Conservation (phyloP, 2,888 invertebrate genomes). For the Callyntrura sp. region DNA sequence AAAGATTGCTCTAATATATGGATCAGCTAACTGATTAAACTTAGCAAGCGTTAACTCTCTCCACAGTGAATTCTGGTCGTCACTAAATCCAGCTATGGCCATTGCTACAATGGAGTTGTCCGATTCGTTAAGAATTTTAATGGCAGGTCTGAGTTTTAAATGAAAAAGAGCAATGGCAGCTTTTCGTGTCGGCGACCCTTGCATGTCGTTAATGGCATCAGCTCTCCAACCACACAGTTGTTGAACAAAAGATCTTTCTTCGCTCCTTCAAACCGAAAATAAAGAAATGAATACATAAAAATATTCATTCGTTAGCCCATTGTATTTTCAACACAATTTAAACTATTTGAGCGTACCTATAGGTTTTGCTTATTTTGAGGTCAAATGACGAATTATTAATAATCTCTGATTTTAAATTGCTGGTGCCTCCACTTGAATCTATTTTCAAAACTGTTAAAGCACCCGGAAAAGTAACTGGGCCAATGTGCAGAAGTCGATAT, state of each 20-base stretch:
- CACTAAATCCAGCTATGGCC: conserved; percentile 89
- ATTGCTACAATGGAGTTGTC: conserved; percentile 83
- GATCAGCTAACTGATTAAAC: conserved; percentile 93
- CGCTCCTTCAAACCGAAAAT: conserved; percentile 87
- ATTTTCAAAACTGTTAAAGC: conserved; percentile 81
- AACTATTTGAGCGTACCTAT: conserved; percentile 78
- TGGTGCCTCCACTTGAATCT: conserved; percentile 67
- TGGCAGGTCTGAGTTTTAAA: conserved; percentile 92
- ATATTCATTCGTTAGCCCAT: neutral
- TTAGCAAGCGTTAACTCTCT: conserved; percentile 90
- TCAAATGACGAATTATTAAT: conserved; percentile 83
- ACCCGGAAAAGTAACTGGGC: conserved; percentile 81
- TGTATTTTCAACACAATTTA: neutral
- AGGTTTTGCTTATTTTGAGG: conserved; percentile 81
- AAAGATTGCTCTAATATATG: conserved; percentile 96
- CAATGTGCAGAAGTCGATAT: conserved; percentile 80
- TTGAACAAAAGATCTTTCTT: conserved; percentile 92
- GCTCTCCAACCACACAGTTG: conserved; percentile 96
- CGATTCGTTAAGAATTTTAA: conserved; percentile 92
- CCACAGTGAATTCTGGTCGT: conserved; percentile 93
- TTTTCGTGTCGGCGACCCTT: conserved; percentile 91
- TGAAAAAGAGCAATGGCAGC: conserved; percentile 97
- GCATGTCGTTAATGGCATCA: conserved; percentile 88
- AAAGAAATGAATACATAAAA: neutral
- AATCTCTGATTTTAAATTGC: conserved; percentile 82